Percentiles rank a stretch among this genome's conserved stretches.
Conservation (phyloP, 2,888 invertebrate species). For the Torymus auratus region DNA sequence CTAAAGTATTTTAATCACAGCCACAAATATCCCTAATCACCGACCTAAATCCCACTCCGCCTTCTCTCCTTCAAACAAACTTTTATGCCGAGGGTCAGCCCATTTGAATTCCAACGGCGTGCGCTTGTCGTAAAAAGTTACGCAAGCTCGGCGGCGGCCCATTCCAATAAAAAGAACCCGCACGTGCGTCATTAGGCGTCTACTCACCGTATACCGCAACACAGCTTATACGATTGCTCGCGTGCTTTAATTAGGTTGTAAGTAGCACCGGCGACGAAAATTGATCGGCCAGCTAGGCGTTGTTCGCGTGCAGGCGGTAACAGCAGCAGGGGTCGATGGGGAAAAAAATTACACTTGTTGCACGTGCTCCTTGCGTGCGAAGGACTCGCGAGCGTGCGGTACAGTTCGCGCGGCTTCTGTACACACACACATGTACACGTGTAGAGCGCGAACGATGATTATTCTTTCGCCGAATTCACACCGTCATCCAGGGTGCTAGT, state of each 20-base stretch:
- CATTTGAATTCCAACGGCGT: conserved; percentile 25
- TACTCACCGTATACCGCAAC: background rate
- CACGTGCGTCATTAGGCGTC: background rate
- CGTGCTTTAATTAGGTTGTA: conserved; percentile 54
- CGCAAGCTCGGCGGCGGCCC: background rate
- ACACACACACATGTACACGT: background rate
- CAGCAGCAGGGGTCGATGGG: no score
- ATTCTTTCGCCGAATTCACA: conserved; percentile 16
- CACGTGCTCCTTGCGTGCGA: conserved; percentile 22
- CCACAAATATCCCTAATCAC: conserved; percentile 1
- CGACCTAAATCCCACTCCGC: conserved; percentile 11
- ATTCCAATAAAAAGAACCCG: background rate
- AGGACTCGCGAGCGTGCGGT: background rate
- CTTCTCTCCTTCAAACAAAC: background rate
- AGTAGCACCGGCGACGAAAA: conserved; percentile 26
- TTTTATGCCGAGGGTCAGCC: conserved; percentile 29
- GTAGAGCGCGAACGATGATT: background rate
- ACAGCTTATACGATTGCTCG: conserved; percentile 9
- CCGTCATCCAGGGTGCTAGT: background rate
- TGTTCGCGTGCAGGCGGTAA: conserved; percentile 13
- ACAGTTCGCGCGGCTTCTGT: no score
- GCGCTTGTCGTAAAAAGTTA: conserved; percentile 29
- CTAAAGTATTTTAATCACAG: conserved; percentile 7
- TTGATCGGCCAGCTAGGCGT: conserved; percentile 37
- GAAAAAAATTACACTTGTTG: conserved; percentile 54